A percentile compares a stretch with the other conserved stretches of the same genome.
Conservation (phyloP, 2,888 invertebrate species). For the Epiblema foenella region DNA sequence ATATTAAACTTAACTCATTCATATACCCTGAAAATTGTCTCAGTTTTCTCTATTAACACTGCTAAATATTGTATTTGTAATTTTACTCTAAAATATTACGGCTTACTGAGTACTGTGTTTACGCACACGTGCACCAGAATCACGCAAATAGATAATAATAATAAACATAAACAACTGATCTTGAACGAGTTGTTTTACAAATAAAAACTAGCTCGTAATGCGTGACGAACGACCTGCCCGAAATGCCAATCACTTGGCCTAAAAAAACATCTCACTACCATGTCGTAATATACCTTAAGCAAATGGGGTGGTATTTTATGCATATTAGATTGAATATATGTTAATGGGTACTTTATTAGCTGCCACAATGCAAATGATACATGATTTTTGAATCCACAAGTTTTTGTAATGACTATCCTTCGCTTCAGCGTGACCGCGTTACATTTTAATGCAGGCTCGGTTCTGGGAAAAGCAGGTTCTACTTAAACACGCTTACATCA, state of each 20-base stretch:
- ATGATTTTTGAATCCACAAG: slow-evolving; percentile 14
- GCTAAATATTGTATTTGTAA: too few species aligned
- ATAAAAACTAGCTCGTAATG: slow-evolving; percentile 60
- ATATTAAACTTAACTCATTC: too few species aligned
- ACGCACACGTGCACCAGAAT: neutral
- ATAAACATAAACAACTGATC: slow-evolving; percentile 58
- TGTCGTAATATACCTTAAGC: slow-evolving; percentile 60
- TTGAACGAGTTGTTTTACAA: slow-evolving; percentile 59
- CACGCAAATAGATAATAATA: slow-evolving; percentile 43
- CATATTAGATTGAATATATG: slow-evolving; percentile 53
- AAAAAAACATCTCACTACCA: slow-evolving; percentile 73
- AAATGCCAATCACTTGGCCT: slow-evolving; percentile 77
- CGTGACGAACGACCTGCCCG: slow-evolving; percentile 70
- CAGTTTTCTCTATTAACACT: too few species aligned
- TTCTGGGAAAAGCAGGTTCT: slow-evolving; percentile 43
- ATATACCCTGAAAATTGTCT: too few species aligned
- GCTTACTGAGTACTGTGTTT: neutral
- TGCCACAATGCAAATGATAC: slow-evolving; percentile 14
- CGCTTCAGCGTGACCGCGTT: slow-evolving; percentile 33
- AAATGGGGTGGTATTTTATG: slow-evolving; percentile 61
- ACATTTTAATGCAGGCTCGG: slow-evolving; percentile 35
- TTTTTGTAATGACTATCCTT: slow-evolving; percentile 28
- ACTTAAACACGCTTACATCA: slow-evolving; percentile 41
- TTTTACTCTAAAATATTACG: too few species aligned
- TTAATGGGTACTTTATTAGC: slow-evolving; percentile 8